Evolutionary conservation across 2,888 invertebrate genomes (phyloP).

Genomic region (Mechanitis mazaeus): DNA sequence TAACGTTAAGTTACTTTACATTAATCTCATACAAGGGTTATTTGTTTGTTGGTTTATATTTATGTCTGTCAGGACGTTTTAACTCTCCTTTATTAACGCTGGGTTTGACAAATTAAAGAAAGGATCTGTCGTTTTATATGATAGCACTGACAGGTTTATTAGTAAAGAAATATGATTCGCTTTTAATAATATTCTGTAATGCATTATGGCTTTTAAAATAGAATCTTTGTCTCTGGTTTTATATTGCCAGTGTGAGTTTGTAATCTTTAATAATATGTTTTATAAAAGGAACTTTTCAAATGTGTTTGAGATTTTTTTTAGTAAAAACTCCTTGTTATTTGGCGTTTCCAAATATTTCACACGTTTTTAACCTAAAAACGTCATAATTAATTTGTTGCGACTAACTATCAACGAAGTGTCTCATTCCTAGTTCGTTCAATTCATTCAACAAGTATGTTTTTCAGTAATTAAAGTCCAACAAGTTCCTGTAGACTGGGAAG

Average conservation of each 20-base stretch:
- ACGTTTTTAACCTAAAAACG: too few species aligned
- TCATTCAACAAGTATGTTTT: constrained; percentile 3
- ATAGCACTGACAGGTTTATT: constrained; percentile 31
- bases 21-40: constrained; percentile 18
- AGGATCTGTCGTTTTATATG: constrained; percentile 23
- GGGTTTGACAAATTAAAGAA: constrained; percentile 23
- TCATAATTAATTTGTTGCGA: neutral
- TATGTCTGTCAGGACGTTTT: constrained; percentile 30
- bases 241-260: too few species aligned
- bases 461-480: constrained; percentile 6
- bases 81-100: constrained; percentile 30
- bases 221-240: neutral
- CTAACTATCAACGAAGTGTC: neutral
- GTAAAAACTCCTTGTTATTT: too few species aligned
- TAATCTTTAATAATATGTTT: too few species aligned
- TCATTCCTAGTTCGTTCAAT: neutral
- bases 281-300: too few species aligned
- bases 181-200: constrained; percentile 21
- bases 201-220: constrained; percentile 9
- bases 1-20: too few species aligned
- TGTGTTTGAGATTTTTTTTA: too few species aligned
- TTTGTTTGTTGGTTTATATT: constrained; percentile 32
- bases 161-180: constrained; percentile 29
- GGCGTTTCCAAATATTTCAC: too few species aligned
- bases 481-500: neutral